Conservation (phyloP, 2,113 vertebrate species). For the Lepisosteus osseus region DNA sequence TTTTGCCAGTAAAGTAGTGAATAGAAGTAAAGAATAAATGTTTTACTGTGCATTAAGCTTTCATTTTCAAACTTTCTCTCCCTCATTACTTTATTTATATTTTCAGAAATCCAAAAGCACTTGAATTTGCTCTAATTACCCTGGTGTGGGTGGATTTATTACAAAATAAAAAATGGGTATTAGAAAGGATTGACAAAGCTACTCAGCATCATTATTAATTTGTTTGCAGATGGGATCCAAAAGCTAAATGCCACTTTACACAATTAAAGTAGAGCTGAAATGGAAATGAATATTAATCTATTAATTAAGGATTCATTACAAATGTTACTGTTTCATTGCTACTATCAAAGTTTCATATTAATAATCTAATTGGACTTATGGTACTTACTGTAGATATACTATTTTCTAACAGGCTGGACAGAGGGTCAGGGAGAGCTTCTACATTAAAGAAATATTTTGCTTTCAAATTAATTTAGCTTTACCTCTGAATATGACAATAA, state of each 20-base stretch:
- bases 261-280: constrained; percentile 23
- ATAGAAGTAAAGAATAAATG: too few species aligned
- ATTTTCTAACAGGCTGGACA: constrained; percentile 23
- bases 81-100: too few species aligned
- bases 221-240: background rate
- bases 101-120: background rate
- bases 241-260: constrained; percentile 19
- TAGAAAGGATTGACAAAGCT: background rate
- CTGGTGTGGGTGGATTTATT: background rate
- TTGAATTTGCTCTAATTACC: background rate
- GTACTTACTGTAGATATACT: constrained; percentile 35
- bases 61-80: background rate
- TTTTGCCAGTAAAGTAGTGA: too few species aligned
- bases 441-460: constrained; percentile 35
- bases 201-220: background rate
- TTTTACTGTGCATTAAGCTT: too few species aligned
- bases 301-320: constrained; percentile 35
- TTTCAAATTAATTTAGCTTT: constrained; percentile 28
- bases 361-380: constrained; percentile 39
- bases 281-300: constrained; percentile 36
- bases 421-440: constrained; percentile 33
- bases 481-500: background rate
- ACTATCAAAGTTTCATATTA: constrained; percentile 27
- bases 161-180: background rate
- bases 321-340: constrained; percentile 36